These are phyloP conservation scores for Anguilla anguilla DNA, from an alignment of 2,797 vertebrate genomes.

Conservation along the genomic window DNA sequence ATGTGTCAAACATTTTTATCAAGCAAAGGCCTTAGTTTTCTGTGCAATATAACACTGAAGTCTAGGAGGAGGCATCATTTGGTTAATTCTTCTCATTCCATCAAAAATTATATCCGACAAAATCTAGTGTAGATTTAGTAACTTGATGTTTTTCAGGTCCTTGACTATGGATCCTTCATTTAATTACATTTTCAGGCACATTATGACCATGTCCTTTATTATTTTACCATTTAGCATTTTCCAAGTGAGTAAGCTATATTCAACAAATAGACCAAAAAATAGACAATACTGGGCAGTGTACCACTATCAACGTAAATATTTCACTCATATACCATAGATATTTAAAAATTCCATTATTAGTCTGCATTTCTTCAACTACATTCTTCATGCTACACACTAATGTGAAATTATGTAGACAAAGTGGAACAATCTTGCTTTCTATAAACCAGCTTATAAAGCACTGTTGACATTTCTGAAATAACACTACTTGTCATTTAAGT, in stretches of 20 bases:
- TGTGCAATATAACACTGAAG: not conserved
- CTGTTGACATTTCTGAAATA: not conserved
- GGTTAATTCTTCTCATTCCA: no score
- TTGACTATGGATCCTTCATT: no score
- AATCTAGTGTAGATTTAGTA: no score
- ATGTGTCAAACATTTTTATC: not conserved
- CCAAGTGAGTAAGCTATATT: no score
- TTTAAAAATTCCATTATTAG: not conserved
- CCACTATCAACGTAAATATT: not conserved
- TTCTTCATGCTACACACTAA: not conserved
- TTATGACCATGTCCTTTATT: no score
- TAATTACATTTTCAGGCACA: no score
- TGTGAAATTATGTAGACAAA: not conserved
- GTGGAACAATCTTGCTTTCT: not conserved
- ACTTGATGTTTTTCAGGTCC: no score
- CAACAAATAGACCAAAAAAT: no score
- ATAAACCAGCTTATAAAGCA: not conserved
- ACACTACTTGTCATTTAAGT: not conserved
- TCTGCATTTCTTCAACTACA: not conserved
- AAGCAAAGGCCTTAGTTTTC: not conserved
- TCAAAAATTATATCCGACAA: no score
- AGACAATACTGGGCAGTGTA: no score
- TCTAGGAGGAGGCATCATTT: not conserved
- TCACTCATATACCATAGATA: not conserved
- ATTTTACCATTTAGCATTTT: no score